Evolutionary conservation across 2,888 invertebrate species (phyloP), one percentile per base, ranked within the genome.

Genomic region (Eupelmus urozonus): DNA sequence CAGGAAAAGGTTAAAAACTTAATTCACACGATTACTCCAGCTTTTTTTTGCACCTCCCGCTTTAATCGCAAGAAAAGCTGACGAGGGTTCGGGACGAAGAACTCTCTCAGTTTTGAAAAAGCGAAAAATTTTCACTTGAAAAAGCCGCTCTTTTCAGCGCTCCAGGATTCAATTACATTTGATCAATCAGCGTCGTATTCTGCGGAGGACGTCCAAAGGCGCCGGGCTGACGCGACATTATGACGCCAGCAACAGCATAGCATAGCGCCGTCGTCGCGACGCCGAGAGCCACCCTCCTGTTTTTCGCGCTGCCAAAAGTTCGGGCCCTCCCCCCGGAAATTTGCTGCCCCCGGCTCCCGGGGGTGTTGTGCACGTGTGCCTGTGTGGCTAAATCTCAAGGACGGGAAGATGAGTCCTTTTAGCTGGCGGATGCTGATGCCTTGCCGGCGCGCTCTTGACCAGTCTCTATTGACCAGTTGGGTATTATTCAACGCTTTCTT

Each of bases 151-250:
- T 45, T 16, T 16, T 2, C 45, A 16, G 16, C 9, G 9, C 45
- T 16, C 45, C 11, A n/a, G 4, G 57, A 20, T 55, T 20, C 23
- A 59, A 74, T 70, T 69, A 60, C 60, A 62, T 69, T 67, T 60
- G 60, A 75, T 69, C 51, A 69, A 69, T 69, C 60, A 42, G 25
- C 20, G 27, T 1, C 27, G 60, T 53, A 62, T 69, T 75, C 49
- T 42, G 11, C 0, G 51, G 40, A 9, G 20, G 34, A 29, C 42
- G 59, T n/a, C n/a, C n/a, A n/a, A n/a, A 11, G 67, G 72, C 72
- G 77, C 67, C 77, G n/a, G 23, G 66, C 23, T 65, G 77, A 60
- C 77, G 77, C 77, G 77, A 53, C 77, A 40, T 45, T 34, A 34
- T 40, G 69, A 62, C 72, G 66, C 67, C 72, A 20, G 42, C 34